Base-by-base conservation (phyloP, 2,888 invertebrate species). In the Trypoxylon attenuatum region DNA sequence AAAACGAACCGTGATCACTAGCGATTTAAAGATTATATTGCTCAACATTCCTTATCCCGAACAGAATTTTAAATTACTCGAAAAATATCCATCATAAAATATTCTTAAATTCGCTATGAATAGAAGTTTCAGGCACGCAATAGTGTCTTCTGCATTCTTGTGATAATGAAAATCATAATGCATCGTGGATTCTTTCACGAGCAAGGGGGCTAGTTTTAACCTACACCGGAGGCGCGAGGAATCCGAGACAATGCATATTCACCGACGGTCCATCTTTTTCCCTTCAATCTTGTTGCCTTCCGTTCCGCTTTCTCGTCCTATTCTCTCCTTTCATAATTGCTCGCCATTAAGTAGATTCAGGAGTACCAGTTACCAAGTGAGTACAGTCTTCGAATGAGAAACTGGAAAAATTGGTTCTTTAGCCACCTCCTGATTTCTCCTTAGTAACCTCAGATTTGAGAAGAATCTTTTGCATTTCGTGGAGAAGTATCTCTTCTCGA, bases 271-370 rank as follows among this genome's bases (percentile, higher is more conserved):
- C 66, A 52, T 67, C 68, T 43, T 73, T 60, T 50, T 67, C 46
- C 50, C 53, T 43, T 46, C 56, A 54, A 51, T 53, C 57, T 69
- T 55, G 53, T 52, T 52, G 50, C 42, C 19, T 25, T 43, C 21
- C 50, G 46, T 54, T 62, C 54, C 55, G 57, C 55, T 33, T 56
- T 49, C 50, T 41, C 18, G 29, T 51, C 45, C 47, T 71, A 67
- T 55, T 66, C 67, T 64, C 53, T 66, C 73, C 56, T 65, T 69
- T 71, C 57, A 74, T 79, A 81, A 81, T 81, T 74, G 72, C 75
- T 69, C 69, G 46, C 66, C 76, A 72, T 81, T 79, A 78, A 77
- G 69, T 69, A 56, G 73, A 63, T 65, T 57, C 52, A 46, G 27
- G 42, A 43, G 52, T 61, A 63, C 52, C 56, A 46, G 66, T 55